Percentiles rank a stretch among this genome's conserved stretches.
Conservation (phyloP, 2,888 invertebrate species). For the Andrena camellia region DNA sequence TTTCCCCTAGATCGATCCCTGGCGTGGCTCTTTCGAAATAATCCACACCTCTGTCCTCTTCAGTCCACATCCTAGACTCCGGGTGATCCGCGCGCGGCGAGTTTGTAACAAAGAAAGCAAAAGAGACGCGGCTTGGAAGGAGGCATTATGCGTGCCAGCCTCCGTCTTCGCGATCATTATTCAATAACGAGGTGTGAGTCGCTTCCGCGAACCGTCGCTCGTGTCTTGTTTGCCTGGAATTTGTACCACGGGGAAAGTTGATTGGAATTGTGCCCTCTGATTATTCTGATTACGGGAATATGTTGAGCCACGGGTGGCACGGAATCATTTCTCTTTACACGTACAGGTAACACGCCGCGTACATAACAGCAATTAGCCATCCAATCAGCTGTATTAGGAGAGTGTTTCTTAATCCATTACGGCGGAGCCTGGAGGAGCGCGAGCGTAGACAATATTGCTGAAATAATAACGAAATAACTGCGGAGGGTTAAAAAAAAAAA, state of each 20-base stretch:
- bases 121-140: constrained; percentile 34
- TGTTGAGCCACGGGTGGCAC: constrained; percentile 1
- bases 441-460: constrained; percentile 11
- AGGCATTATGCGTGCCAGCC: constrained; percentile 53
- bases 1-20: constrained; percentile 51
- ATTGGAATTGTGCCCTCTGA: constrained; percentile 56
- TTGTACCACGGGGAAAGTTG: constrained; percentile 58
- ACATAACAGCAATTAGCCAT: constrained; percentile 54
- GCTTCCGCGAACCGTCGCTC: constrained; percentile 59
- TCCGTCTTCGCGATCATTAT: constrained; percentile 49
- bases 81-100: constrained; percentile 51
- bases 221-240: constrained; percentile 42
- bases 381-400: constrained; percentile 27
- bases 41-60: no score
- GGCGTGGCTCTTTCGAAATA: constrained; percentile 57
- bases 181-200: constrained; percentile 59
- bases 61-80: background rate
- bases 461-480: background rate
- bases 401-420: constrained; percentile 55
- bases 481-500: background rate
- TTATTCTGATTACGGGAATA: constrained; percentile 51
- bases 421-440: constrained; percentile 13
- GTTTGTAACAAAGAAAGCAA: constrained; percentile 66
- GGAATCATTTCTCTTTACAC: constrained; percentile 42
- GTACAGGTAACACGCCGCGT: constrained; percentile 13